Conservation (phyloP, 1,140 invertebrate genomes). For the Lysiphlebus fabarum region DNA sequence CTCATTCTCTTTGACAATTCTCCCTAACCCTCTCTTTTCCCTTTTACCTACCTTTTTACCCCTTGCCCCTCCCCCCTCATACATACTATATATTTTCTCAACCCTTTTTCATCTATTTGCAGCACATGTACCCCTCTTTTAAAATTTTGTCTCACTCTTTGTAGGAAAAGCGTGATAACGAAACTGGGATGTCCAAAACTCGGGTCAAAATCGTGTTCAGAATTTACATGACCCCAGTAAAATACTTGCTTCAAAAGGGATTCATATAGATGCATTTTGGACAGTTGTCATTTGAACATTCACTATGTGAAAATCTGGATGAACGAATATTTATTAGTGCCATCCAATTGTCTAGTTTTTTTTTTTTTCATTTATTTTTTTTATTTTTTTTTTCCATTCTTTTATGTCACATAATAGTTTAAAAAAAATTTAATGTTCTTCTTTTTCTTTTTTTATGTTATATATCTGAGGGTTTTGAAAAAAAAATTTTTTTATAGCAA, state of each 20-base stretch:
- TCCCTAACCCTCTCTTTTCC: slow-evolving; percentile 7
- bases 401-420: background rate
- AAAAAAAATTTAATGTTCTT: too few relatives aligned
- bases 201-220: slow-evolving; percentile 20
- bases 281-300: slow-evolving; percentile 1
- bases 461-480: too few relatives aligned
- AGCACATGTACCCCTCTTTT: too few relatives aligned
- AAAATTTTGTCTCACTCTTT: too few relatives aligned
- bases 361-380: background rate
- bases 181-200: slow-evolving; percentile 20
- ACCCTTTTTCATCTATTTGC: too few relatives aligned
- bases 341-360: slow-evolving; percentile 1
- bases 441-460: too few relatives aligned
- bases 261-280: background rate
- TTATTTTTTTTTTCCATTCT: background rate
- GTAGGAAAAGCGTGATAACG: slow-evolving; percentile 22
- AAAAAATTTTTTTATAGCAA: too few relatives aligned
- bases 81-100: too few relatives aligned
- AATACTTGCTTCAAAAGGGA: background rate
- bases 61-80: background rate
- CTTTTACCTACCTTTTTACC: background rate
- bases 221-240: slow-evolving; percentile 16
- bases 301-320: slow-evolving; percentile 15
- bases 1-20: too few relatives aligned
- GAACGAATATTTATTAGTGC: slow-evolving; percentile 16